Percentiles rank a stretch among this genome's conserved stretches.
These are phyloP conservation scores for Cynoglossus semilaevis DNA, from an alignment of 2,113 vertebrate genomes.

Conservation along the genomic window DNA sequence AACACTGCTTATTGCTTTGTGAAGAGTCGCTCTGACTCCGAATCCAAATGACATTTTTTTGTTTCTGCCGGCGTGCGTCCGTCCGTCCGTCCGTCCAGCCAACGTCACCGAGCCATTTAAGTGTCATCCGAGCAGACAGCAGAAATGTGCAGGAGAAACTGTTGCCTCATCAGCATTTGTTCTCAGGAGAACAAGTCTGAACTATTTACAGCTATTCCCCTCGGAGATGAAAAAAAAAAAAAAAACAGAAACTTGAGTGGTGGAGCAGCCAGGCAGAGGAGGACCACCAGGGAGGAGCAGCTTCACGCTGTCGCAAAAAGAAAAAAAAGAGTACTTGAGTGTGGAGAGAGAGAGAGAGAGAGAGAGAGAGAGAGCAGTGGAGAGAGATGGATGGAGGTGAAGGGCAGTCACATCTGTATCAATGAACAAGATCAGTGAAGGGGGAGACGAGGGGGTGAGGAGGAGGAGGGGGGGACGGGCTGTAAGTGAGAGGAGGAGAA, in stretches of 20 bases:
- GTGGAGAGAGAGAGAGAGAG: conserved; percentile 20
- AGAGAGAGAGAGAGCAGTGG: conserved; percentile 29
- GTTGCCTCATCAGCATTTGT: conserved; percentile 2
- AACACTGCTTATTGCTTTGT: conserved; percentile 1
- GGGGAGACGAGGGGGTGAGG: too few species aligned
- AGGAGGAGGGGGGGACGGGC: conserved; percentile 13
- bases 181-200: conserved; percentile 26
- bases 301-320: not conserved
- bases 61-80: conserved; percentile 6
- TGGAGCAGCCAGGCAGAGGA: not conserved
- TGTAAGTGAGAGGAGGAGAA: conserved; percentile 44
- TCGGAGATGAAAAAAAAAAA: conserved; percentile 4
- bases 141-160: not conserved
- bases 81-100: not conserved
- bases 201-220: conserved; percentile 15
- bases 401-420: conserved; percentile 59
- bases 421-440: conserved; percentile 54
- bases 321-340: not conserved
- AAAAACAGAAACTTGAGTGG: conserved; percentile 14
- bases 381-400: conserved; percentile 47
- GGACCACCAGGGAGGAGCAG: conserved; percentile 6
- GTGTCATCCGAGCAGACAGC: conserved; percentile 1
- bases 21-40: conserved; percentile 23
- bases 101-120: not conserved
- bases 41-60: conserved; percentile 11